Evolutionary conservation across 2,113 vertebrate species (phyloP), one percentile per base, ranked within the genome.

Genomic region (Rissa tridactyla): DNA sequence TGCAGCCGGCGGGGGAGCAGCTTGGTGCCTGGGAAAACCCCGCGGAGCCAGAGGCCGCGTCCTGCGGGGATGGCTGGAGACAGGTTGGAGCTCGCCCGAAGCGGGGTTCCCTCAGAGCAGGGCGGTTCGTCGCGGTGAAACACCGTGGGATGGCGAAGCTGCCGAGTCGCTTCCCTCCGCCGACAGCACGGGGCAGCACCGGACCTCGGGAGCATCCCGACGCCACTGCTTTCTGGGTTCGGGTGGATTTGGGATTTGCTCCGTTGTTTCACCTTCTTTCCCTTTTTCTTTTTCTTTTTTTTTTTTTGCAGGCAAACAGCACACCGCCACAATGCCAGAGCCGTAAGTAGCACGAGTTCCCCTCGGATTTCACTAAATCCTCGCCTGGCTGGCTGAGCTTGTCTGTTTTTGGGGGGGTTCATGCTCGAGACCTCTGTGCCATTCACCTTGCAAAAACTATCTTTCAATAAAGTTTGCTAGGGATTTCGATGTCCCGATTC

Each of bases 281-380:
- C 29, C 55, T 17, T 77, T 22, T 30, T 29, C 15, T 29, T 54
- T 55, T 8, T 65, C 16, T 9, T 17, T 55, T 16, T 19, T 36
- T 15, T 61, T 18, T n/a, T 58, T 47, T 40, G 2, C 86, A 98
- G 98, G 90, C 13, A 15, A 88, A 9, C 60, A 51, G 11, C 30
- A 2, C 20, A 0, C 36, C 13, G 1, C 30, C 66, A 7, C 93
- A 20, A 98, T 98, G 98, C 98, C 98, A 0, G 98, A 98, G 97
- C 96, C 97, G 98, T 98, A 88, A 98, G 98, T 98, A 92, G 9
- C n/a, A 13, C 1, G 0, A 9, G 3, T 16, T 34, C 25, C 38
- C 58, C 68, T 26, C 0, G 16, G 29, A 16, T 27, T 72, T 70
- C 8, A 11, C 3, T 1, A 8, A 21, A 47, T 2, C 68, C 62